These are phyloP conservation scores for Cephalotes varians DNA, from an alignment of 2,888 invertebrate genomes.

Conservation along the genomic window DNA sequence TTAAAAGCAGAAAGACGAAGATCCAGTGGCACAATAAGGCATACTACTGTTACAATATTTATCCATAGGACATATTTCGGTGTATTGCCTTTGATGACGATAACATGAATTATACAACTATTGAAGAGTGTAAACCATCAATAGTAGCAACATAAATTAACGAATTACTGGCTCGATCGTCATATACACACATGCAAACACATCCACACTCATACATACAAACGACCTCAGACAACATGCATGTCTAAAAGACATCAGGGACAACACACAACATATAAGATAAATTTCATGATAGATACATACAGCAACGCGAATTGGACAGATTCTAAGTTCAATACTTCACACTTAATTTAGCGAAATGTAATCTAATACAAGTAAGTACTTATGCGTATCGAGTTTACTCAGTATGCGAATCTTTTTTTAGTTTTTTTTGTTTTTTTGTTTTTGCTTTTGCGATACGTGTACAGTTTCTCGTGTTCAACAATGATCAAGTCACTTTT, in stretches of 20 bases:
- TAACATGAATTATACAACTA: constrained; percentile 61
- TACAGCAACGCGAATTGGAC: constrained; percentile 67
- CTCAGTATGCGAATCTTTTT: constrained; percentile 59
- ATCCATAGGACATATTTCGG: constrained; percentile 32
- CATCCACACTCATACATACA: constrained; percentile 12
- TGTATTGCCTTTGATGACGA: constrained; percentile 57
- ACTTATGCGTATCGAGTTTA: constrained; percentile 59
- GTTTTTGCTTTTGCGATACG: constrained; percentile 43
- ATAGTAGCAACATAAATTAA: constrained; percentile 64
- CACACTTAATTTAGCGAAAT: constrained; percentile 71
- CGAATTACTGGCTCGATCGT: constrained; percentile 68
- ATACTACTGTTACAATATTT: constrained; percentile 57
- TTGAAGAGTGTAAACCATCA: constrained; percentile 55
- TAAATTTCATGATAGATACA: constrained; percentile 70
- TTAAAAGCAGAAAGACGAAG: constrained; percentile 55
- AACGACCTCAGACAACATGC: too few species aligned
- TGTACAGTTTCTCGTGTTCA: constrained; percentile 21
- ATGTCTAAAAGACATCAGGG: too few species aligned
- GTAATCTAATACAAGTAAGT: constrained; percentile 67
- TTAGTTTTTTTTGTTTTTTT: constrained; percentile 28
- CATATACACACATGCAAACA: constrained; percentile 23
- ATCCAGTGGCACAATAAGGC: constrained; percentile 47
- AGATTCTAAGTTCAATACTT: constrained; percentile 67
- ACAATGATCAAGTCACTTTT: constrained; percentile 36
- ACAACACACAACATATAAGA: constrained; percentile 69